Evolutionary conservation across 2,113 vertebrate species (phyloP), one percentile per base, ranked within the genome.

Genomic region (Menura novaehollandiae): DNA sequence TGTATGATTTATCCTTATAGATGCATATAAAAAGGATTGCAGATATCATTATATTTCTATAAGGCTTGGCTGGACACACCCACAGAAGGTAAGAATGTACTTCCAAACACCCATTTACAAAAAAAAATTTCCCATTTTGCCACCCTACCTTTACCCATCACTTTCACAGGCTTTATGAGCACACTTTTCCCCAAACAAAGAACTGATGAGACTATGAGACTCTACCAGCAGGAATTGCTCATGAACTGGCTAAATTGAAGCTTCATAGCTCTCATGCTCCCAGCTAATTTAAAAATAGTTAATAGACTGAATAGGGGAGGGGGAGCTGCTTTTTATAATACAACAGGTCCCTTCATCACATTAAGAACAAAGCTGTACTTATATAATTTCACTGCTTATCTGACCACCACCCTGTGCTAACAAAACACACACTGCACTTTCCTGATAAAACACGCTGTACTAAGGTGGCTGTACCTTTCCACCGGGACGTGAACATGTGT

Each of bases 281-380:
- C 32, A 85, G 33, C 41, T 15, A 78, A 87, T 73, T 64, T 53
- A 24, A 49, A 87, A 88, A 68, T 23, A 69, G 37, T 71, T 71
- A 79, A 43, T 4, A 82, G n/a, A 51, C n/a, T 49, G 35, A 82
- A 51, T 1, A 75, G 9, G 6, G 32, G 30, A 72, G 12, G 39
- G 17, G 43, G 21, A 80, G 46, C 27, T 73, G 53, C 7, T 73
- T 52, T 89, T 75, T 51, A n/a, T 46, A 78, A 68, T 33, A 87
- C 49, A 91, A 51, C 23, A 71, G 28, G 13, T 59, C 69, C 73
- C 77, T 87, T 58, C n/a, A 53, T 30, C 81, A 39, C 0, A 0
- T 79, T 26, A 88, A 90, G 78, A 94, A 95, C 88, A 93, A 85
- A 92, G 78, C 27, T 11, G 8, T 35, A 90, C 69, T 91, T 67